Percentiles rank a stretch among this genome's conserved stretches.
Evolutionary conservation across 2,888 invertebrate genomes (phyloP).

Genomic region (Dinocampus coccinellae): DNA sequence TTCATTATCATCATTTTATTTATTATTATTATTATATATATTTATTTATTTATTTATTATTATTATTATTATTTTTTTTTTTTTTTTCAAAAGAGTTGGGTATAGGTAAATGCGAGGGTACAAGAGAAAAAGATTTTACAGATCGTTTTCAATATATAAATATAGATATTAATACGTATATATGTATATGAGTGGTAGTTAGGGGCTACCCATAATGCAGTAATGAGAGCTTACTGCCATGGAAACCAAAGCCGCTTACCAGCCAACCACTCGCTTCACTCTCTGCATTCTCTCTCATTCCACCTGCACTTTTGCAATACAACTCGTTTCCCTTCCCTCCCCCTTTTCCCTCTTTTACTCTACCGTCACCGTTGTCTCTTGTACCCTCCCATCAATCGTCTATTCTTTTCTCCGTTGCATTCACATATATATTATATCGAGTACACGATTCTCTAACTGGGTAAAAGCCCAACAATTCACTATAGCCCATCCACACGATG

Average conservation of each 20-base stretch:
- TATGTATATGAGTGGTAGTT: conserved; percentile 63
- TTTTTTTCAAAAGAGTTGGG: not conserved
- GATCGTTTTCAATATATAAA: conserved; percentile 48
- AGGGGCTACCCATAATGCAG: conserved; percentile 68
- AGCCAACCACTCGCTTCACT: conserved; percentile 64
- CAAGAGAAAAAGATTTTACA: conserved; percentile 29
- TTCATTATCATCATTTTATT: too few relatives aligned
- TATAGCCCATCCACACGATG: conserved; percentile 54
- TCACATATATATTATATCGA: too few relatives aligned
- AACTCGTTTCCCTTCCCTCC: conserved; percentile 31
- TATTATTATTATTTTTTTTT: not conserved
- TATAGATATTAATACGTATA: too few relatives aligned
- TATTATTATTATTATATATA: too few relatives aligned
- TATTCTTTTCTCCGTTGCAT: too few relatives aligned
- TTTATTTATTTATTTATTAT: too few relatives aligned
- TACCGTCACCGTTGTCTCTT: too few relatives aligned
- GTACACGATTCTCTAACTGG: conserved; percentile 19
- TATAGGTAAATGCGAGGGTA: not conserved
- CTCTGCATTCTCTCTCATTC: conserved; percentile 48
- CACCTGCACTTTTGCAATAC: not conserved
- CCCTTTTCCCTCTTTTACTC: conserved; percentile 34
- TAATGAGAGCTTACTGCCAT: conserved; percentile 70
- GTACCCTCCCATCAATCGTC: too few relatives aligned
- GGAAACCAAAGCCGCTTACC: conserved; percentile 70
- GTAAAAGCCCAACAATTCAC: conserved; percentile 21